phyloP scores from a whole-genome alignment of 2,888 invertebrate genomes.

The Eurytoma adleriae region DNA sequence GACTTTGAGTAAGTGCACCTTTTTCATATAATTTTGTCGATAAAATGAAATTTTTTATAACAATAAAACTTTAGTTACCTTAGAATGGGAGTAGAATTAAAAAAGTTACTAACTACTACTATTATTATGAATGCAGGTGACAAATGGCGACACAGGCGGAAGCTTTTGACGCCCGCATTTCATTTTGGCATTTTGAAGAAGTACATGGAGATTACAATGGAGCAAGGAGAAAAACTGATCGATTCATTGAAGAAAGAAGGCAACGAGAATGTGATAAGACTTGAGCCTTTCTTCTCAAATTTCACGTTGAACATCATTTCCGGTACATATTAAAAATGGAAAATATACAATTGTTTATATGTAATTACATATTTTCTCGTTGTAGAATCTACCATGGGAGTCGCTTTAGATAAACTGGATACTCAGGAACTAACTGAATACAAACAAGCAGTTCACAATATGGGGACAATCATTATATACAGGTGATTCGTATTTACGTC shows the following conservation, averaged over 20 bases:
- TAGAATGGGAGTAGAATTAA: too few species aligned
- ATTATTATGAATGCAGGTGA: background rate
- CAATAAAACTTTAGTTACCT: too few species aligned
- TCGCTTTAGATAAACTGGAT: conserved; percentile 59
- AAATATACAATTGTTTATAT: background rate
- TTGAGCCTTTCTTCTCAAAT: conserved; percentile 44
- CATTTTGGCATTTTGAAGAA: conserved; percentile 50
- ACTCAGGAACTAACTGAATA: conserved; percentile 77
- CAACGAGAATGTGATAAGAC: conserved; percentile 41
- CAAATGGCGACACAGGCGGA: conserved; percentile 53
- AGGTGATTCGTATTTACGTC: conserved; percentile 60
- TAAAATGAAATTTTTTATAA: too few species aligned
- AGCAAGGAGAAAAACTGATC: conserved; percentile 43
- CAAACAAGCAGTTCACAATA: conserved; percentile 78
- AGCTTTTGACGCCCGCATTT: conserved; percentile 54
- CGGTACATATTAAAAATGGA: conserved; percentile 20
- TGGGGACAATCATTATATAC: conserved; percentile 71
- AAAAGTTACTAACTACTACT: too few species aligned
- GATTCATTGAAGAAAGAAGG: conserved; percentile 41
- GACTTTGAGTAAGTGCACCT: too few species aligned
- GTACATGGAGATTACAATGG: conserved; percentile 45
- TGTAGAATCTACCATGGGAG: conserved; percentile 49
- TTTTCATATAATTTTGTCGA: too few species aligned
- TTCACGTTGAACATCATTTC: conserved; percentile 56
- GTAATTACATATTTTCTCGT: background rate